Base-by-base conservation (phyloP, 2,888 invertebrate genomes). In the Chymomyza fuscimana region DNA sequence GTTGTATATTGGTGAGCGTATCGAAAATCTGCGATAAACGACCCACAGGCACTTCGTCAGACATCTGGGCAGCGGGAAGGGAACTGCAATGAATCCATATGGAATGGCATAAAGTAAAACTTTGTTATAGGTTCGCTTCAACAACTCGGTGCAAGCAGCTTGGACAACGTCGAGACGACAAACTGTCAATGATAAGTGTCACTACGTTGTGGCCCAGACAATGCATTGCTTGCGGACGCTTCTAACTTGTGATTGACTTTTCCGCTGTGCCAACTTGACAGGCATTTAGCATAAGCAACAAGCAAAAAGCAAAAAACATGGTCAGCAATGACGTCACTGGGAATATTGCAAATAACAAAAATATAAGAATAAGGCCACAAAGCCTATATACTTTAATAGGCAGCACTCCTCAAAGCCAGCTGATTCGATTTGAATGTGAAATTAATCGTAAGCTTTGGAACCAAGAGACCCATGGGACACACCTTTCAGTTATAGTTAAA, bases 11-110 rank as follows among this genome's bases (percentile, higher is more conserved):
- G 77, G 96, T 94, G 89, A 96, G 93, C 81, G 96, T 96, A 92
- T 96, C 96, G 91, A 96, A 95, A 86, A 96, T 95, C 93, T 96
- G 96, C 92, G 96, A 96, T 91, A 96, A 92, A 90, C 96, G 94
- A 89, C 95, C 94, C 91, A 95, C 94, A 87, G 93, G 92, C 90
- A 94, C 93, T 91, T 94, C 94, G 92, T 94, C 94, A 84, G 94
- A 93, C 94, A 94, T 94, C 90, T 91, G 82, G 68, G 40, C 40
- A 46, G 40, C 40, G 40, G 63, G 9, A 7, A 32, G 4, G 65
- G 64, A 75, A 60, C 80, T 77, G 56, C 36, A 64, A 77, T 29
- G 19, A 4, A 46, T 9, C 16, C 16, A 50, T 12, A 46, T 46
- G 40, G 40, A 46, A 7, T 32, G 32, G 32, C 32, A 32, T 32